Evolutionary conservation across 2,797 vertebrate genomes (phyloP).

Genomic region (Characodon lateralis): DNA sequence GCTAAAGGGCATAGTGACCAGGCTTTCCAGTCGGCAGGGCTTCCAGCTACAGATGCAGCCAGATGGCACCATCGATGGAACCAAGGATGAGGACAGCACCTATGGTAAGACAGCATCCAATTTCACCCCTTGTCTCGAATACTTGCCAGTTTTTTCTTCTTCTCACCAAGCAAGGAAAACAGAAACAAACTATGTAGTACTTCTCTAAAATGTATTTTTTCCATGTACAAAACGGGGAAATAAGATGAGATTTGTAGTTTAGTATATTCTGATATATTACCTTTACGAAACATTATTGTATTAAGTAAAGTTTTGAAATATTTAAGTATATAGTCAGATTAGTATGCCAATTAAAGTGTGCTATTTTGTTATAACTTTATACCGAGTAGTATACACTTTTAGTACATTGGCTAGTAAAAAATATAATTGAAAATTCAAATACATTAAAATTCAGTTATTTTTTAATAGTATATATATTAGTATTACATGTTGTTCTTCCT

Average conservation of each 20-base stretch:
- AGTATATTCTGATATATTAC: background rate
- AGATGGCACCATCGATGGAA: constrained; percentile 96
- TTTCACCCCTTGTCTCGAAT: background rate
- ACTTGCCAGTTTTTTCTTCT: too few species aligned
- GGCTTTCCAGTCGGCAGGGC: constrained; percentile 95
- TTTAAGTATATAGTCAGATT: background rate
- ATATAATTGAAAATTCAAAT: background rate
- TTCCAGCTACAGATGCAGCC: constrained; percentile 98
- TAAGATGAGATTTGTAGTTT: background rate
- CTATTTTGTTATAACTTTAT: background rate
- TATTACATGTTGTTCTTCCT: background rate
- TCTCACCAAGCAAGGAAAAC: background rate
- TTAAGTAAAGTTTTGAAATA: background rate
- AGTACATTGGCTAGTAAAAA: background rate
- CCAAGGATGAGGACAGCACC: constrained; percentile 96
- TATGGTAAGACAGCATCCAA: constrained; percentile 81
- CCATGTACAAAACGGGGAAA: background rate
- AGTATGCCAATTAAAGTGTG: background rate
- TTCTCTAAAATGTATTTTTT: background rate
- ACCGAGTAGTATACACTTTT: background rate
- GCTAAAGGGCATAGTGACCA: constrained; percentile 98
- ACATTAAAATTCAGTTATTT: background rate
- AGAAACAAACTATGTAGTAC: background rate
- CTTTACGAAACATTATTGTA: background rate
- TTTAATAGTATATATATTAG: background rate